Conservation (phyloP, 2,113 vertebrate species). For the Gorsachius goisagi region DNA sequence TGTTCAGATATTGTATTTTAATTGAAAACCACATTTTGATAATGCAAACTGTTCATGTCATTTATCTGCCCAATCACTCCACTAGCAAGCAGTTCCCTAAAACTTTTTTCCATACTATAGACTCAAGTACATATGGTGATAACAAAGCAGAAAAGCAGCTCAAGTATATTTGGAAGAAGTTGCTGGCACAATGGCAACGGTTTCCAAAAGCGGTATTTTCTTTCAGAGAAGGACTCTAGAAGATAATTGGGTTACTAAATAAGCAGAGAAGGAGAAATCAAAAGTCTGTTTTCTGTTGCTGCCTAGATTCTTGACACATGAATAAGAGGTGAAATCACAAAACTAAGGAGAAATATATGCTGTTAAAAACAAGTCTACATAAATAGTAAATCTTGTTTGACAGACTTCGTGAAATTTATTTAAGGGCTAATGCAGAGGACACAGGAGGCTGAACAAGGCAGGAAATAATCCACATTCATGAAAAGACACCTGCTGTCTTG, state of each 20-base stretch:
- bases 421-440: not conserved
- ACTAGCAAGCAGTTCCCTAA: not conserved
- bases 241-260: not conserved
- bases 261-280: not conserved
- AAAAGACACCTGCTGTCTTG: not conserved
- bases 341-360: not conserved
- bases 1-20: not conserved
- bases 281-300: not conserved
- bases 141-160: not conserved
- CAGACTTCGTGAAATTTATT: not conserved
- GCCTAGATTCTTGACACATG: not conserved
- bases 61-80: not conserved
- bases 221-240: not conserved
- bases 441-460: not conserved
- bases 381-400: not conserved
- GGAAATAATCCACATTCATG: not conserved
- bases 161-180: not conserved
- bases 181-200: not conserved
- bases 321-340: not conserved
- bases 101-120: not conserved
- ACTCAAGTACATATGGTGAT: not conserved
- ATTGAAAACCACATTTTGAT: not conserved
- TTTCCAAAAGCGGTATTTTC: not conserved
- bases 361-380: not conserved
- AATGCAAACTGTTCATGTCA: not conserved